phyloP scores from a whole-genome alignment of 1,140 invertebrate species.

The Hermetia illucens region DNA sequence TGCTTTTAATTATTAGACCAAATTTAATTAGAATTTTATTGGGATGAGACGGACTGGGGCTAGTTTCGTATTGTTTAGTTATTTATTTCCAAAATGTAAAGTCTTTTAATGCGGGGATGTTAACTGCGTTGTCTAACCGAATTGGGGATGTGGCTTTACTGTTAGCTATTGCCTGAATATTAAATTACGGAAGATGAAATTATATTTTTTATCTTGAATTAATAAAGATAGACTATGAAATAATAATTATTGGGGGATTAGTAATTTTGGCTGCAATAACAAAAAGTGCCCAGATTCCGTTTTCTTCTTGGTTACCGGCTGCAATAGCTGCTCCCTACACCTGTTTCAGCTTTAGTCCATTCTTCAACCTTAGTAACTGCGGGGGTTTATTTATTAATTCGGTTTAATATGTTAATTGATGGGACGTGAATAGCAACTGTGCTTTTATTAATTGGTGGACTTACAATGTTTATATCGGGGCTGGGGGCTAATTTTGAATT shows the following conservation, averaged over 20 bases:
- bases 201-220: slow-evolving; percentile 33
- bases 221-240: slow-evolving; percentile 29
- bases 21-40: slow-evolving; percentile 53
- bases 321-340: slow-evolving; percentile 52
- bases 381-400: no score
- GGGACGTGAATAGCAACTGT: slow-evolving; percentile 52
- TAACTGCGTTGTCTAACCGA: slow-evolving; percentile 46
- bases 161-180: slow-evolving; percentile 37
- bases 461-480: slow-evolving; percentile 42
- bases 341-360: slow-evolving; percentile 51
- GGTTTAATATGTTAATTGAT: slow-evolving; percentile 57
- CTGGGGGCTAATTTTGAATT: slow-evolving; percentile 38
- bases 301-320: slow-evolving; percentile 44
- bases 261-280: no score
- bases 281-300: no score
- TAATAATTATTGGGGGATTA: slow-evolving; percentile 30
- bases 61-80: slow-evolving; percentile 49
- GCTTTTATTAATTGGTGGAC: slow-evolving; percentile 51
- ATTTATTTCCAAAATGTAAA: slow-evolving; percentile 47
- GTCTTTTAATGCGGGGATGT: slow-evolving; percentile 43
- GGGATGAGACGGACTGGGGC: slow-evolving; percentile 50
- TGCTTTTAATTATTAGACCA: slow-evolving; percentile 48
- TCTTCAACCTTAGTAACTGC: no score
- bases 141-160: slow-evolving; percentile 43
- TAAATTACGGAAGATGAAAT: slow-evolving; percentile 37